Base-by-base conservation (phyloP, 2,113 vertebrate species). In the Clarias magur region DNA sequence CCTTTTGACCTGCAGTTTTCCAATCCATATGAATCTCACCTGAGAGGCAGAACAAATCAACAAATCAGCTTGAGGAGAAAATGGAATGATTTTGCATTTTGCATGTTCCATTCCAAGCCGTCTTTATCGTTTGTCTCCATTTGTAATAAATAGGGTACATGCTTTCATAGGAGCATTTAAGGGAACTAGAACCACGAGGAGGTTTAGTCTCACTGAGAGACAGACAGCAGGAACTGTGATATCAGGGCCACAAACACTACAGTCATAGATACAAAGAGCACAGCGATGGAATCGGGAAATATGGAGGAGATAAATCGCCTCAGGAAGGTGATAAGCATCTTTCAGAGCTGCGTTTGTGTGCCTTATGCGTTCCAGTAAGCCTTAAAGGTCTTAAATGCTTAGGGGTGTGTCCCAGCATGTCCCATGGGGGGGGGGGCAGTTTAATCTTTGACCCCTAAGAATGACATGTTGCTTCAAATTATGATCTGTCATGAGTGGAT, bases 161-260 rank as follows among this genome's bases (percentile, higher is more conserved):
- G 42, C 42, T 53, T 76, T 25, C 25, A 13, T 54, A n/a, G 48
- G 54, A 62, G 30, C 57, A 38, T 62, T 59, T n/a, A n/a, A 56
- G 62, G 75, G 67, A 67, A 82, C 81, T 89, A 88, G 88, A 86
- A 90, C 86, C 86, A 63, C 78, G 83, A 56, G n/a, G 54, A 76
- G 80, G 62, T 13, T 82, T 59, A 27, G 65, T 84, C 30, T 34
- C 67, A 57, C 16, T 11, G 27, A 48, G 27, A 27, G 34, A 34
- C 23, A 6, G 9, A 78, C 38, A 59, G 63, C 34, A 42, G 25
- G 54, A 27, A 16, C 42, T 42, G 54, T 67, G 82, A 84, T 42
- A 82, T 62, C 63, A 63, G 56, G 48, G 82, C 84, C 59, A 82
- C 21, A 63, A 63, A 89, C 80, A 62, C n/a, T 75, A 57, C 21